phyloP scores from a whole-genome alignment of 2,113 vertebrate genomes.

The Syngnathus floridae region DNA sequence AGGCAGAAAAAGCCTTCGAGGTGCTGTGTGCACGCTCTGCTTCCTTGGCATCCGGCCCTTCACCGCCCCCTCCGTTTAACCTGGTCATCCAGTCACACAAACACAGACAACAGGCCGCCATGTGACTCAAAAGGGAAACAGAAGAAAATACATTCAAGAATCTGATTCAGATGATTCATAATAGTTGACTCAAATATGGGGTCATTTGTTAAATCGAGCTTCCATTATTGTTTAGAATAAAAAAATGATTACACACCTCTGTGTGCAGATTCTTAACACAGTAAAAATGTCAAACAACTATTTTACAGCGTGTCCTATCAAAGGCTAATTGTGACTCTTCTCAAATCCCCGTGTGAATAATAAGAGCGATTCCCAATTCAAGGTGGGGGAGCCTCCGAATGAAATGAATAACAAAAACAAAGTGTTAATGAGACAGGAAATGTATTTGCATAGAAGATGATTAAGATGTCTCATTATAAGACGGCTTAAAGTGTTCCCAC shows the following conservation, averaged over 20 bases:
- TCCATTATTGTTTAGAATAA: neutral
- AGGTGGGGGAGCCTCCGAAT: constrained; percentile 1
- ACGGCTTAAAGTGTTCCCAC: constrained; percentile 20
- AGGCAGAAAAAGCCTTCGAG: constrained; percentile 14
- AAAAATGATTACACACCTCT: neutral
- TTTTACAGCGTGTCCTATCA: neutral
- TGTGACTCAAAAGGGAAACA: constrained; percentile 12
- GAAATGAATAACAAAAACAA: neutral
- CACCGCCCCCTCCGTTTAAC: constrained; percentile 22
- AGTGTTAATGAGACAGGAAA: constrained; percentile 12
- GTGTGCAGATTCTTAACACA: no score
- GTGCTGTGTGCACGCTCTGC: neutral
- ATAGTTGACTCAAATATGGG: no score
- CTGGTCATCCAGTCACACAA: constrained; percentile 8
- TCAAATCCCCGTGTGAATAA: neutral
- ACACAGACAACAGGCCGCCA: neutral
- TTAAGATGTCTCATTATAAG: constrained; percentile 42
- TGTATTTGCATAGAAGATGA: constrained; percentile 29
- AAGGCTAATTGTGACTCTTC: neutral
- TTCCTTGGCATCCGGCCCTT: constrained; percentile 13
- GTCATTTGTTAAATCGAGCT: neutral
- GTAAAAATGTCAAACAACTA: neutral
- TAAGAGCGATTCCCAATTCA: constrained; percentile 5
- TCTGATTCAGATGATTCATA: neutral
- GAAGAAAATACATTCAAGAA: constrained; percentile 5